Evolutionary conservation across 2,888 invertebrate genomes (phyloP), one percentile per base, ranked within the genome.

Genomic region (Agyllia agylla): DNA sequence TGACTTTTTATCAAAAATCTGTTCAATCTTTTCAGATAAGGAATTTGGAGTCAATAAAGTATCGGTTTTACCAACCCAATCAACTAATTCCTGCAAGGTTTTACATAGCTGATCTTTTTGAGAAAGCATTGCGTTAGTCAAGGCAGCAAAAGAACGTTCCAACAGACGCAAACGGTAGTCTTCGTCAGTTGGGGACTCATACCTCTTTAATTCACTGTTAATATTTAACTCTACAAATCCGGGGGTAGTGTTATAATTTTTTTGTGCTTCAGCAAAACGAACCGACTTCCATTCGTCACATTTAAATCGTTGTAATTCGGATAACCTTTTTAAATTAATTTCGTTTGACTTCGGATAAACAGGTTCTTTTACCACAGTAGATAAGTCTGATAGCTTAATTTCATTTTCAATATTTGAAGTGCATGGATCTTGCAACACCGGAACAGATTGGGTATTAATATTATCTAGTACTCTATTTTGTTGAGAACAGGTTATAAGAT

Each of bases 21-120:
- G 15, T 73, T 73, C 83, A 9, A 84, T 73, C n/a, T 84, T 84
- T 20, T 81, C 81, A 33, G 31, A 2, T 81, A 81, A 81, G 17
- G 81, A 33, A 49, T 57, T 57, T 30, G 81, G 64, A 6, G 81
- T 17, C 38, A 81, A 57, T n/a, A n/a, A 8, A 1, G 17, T 11
- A 27, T 81, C 20, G 0, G 49, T 13, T 5, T 31, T 13, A n/a
- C 17, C n/a, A 24, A 27, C 30, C 81, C 81, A 81, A 33, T 81
- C 57, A 15, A 81, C 24, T 64, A 81, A 31, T 31, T 9, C 20
- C 15, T 81, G 81, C 15, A 81, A 31, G 3, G 81, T 31, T 9
- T 81, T 81, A 31, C 33, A 15, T 31, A 81, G 8, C n/a, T 81
- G 27, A 20, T 81, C 57, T 64, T 64, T 81, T 15, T 81, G 81